phyloP scores from a whole-genome alignment of 1,140 invertebrate genomes.

The Eumaeus atala region DNA sequence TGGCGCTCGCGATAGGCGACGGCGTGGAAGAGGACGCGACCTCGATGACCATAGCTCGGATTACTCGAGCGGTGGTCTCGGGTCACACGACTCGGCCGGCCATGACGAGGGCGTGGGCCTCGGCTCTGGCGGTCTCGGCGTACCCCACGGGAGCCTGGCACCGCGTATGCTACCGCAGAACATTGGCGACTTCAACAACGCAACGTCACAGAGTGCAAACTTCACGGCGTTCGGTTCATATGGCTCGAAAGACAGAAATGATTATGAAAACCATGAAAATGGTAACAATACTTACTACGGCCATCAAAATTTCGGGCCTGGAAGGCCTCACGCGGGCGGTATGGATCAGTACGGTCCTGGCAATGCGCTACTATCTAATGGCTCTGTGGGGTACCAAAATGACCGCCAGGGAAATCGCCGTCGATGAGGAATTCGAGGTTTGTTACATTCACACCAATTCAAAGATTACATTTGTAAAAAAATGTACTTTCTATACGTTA shows the following conservation, averaged over 20 bases:
- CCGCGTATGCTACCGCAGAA: slow-evolving; percentile 59
- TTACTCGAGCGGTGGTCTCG: slow-evolving; percentile 38
- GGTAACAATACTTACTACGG: slow-evolving; percentile 44
- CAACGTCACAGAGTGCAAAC: slow-evolving; percentile 47
- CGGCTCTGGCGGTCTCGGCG: slow-evolving; percentile 57
- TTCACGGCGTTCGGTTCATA: slow-evolving; percentile 65
- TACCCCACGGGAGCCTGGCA: slow-evolving; percentile 61
- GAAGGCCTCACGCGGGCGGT: slow-evolving; percentile 39
- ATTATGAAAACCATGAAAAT: slow-evolving; percentile 31
- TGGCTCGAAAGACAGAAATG: slow-evolving; percentile 45
- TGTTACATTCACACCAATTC: slow-evolving; percentile 68
- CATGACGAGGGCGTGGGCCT: slow-evolving; percentile 44
- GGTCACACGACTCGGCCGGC: slow-evolving; percentile 37
- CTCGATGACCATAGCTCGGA: slow-evolving; percentile 47
- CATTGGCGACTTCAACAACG: slow-evolving; percentile 33
- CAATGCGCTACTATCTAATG: slow-evolving; percentile 52
- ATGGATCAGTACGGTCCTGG: slow-evolving; percentile 39
- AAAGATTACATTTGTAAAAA: slow-evolving; percentile 31
- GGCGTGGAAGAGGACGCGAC: slow-evolving; percentile 60
- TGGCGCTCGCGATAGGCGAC: slow-evolving; percentile 47
- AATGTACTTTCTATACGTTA: slow-evolving; percentile 7
- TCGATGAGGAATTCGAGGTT: slow-evolving; percentile 60
- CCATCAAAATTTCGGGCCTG: slow-evolving; percentile 53
- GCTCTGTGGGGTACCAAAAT: slow-evolving; percentile 67
- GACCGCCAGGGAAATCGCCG: slow-evolving; percentile 69